Evolutionary conservation across 2,888 invertebrate genomes (phyloP).

Genomic region (Harmothoe impar): DNA sequence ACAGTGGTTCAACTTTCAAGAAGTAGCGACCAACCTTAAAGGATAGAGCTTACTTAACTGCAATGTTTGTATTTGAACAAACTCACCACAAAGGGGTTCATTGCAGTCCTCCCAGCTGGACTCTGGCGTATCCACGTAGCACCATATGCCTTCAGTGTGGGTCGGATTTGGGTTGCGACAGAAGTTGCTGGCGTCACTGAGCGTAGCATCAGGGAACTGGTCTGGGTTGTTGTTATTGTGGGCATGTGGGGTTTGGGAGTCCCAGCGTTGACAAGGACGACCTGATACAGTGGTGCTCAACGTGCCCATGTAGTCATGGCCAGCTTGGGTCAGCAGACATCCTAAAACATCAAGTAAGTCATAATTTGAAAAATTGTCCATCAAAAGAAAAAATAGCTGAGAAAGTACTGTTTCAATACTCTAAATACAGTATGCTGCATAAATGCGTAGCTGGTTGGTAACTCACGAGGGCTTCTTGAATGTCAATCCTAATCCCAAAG

Average conservation of each 20-base stretch:
- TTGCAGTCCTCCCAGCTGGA: constrained; percentile 13
- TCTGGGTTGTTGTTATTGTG: constrained; percentile 27
- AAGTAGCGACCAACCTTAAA: no score
- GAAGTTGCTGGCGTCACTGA: constrained; percentile 43
- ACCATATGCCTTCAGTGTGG: constrained; percentile 49
- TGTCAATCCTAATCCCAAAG: no score
- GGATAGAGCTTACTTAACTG: no score
- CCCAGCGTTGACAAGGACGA: constrained; percentile 54
- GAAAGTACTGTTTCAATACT: no score
- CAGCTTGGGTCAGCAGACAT: neutral
- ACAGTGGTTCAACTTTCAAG: no score
- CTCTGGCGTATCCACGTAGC: neutral
- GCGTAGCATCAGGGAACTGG: constrained; percentile 46
- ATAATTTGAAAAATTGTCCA: no score
- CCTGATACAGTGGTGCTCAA: neutral
- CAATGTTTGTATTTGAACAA: no score
- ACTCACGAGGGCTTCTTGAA: no score
- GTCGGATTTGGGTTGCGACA: constrained; percentile 60
- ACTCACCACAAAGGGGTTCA: constrained; percentile 50
- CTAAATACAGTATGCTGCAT: no score
- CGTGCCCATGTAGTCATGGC: neutral
- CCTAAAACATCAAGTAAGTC: no score
- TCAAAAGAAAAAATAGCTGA: no score
- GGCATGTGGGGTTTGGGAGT: constrained; percentile 38
- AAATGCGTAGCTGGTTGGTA: no score